Percentiles rank a stretch among this genome's conserved stretches.
Evolutionary conservation across 2,888 invertebrate genomes (phyloP).

Genomic region (Scaptomyza reducta): DNA sequence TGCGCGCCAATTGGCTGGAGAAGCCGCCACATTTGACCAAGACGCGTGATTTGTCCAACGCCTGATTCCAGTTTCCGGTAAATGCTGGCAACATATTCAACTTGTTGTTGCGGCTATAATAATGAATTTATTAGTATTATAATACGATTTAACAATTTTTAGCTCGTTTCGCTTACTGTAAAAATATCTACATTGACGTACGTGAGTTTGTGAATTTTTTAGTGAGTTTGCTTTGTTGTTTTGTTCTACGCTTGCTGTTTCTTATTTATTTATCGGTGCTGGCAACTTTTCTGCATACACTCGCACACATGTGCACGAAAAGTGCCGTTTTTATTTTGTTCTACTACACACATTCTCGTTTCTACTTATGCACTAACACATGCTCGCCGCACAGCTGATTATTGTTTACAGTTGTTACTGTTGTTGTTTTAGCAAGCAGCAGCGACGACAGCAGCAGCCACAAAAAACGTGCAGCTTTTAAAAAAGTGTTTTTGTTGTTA

Average conservation of each 20-base stretch:
- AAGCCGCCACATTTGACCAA: constrained; percentile 90
- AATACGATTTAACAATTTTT: constrained; percentile 2
- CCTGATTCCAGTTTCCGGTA: constrained; percentile 21
- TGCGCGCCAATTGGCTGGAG: constrained; percentile 90
- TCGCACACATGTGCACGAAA: neutral
- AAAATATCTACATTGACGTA: constrained; percentile 21
- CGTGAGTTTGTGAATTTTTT: constrained; percentile 53
- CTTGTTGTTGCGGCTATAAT: constrained; percentile 1
- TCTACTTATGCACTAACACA: neutral
- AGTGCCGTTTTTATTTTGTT: constrained; percentile 8
- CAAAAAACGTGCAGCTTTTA: constrained; percentile 1
- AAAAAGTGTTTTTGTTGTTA: too few species aligned
- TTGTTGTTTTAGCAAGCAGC: constrained; percentile 9
- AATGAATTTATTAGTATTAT: neutral
- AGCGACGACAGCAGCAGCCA: constrained; percentile 9
- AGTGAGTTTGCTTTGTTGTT: constrained; percentile 49
- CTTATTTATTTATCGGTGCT: constrained; percentile 41
- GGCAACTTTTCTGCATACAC: constrained; percentile 48
- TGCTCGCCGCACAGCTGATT: constrained; percentile 38
- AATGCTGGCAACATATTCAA: constrained; percentile 33
- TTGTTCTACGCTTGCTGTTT: constrained; percentile 41
- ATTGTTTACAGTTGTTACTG: constrained; percentile 42
- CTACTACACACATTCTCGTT: constrained; percentile 10
- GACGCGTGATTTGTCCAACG: constrained; percentile 67
- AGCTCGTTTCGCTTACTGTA: neutral